Base-by-base conservation (phyloP, 53 echinoderm and acorn worm species). In the Pentamera pediparva region DNA sequence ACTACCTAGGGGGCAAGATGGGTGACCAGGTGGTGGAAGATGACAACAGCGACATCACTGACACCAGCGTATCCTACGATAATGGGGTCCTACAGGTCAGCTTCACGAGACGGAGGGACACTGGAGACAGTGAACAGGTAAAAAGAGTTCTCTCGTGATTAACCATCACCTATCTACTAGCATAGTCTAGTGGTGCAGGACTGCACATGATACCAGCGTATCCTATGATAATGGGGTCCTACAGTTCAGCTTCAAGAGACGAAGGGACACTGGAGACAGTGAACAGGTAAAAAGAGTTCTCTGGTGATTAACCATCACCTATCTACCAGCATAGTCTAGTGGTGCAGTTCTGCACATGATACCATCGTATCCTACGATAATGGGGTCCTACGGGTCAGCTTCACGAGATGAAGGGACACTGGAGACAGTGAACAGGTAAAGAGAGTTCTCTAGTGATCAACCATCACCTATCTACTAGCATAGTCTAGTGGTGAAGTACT, bases 401-500 rank as follows among this genome's bases (percentile, higher is more conserved):
- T 94, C 67, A 90, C 53, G 28, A 73, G 90, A 20, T 69, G 26
- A 21, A 70, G 85, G 8, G 76, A 90, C 51, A 94, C 95, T 2
- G 65, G 69, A 20, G 90, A 94, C 54, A 35, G 22, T 20, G 31
- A 7, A 67, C 12, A 67, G 67, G 67, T 67, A 41, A 65, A n/a
- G n/a, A n/a, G 19, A 50, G 54, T 22, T 54, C 28, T 17, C 6
- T 6, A 11, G 25, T 10, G 24, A 4, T 10, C n/a, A n/a, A n/a
- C n/a, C n/a, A n/a, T n/a, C n/a, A n/a, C n/a, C n/a, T n/a, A n/a
- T n/a, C n/a, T n/a, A n/a, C n/a, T n/a, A n/a, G n/a, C n/a, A n/a
- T n/a, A n/a, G n/a, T n/a, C n/a, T n/a, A n/a, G n/a, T n/a, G n/a
- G n/a, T n/a, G n/a, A n/a, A n/a, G n/a, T n/a, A n/a, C n/a, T n/a